A percentile compares a stretch with the other conserved stretches of the same genome.
Evolutionary conservation across 2,888 invertebrate species (phyloP).

Genomic region (Arctia plantaginis): DNA sequence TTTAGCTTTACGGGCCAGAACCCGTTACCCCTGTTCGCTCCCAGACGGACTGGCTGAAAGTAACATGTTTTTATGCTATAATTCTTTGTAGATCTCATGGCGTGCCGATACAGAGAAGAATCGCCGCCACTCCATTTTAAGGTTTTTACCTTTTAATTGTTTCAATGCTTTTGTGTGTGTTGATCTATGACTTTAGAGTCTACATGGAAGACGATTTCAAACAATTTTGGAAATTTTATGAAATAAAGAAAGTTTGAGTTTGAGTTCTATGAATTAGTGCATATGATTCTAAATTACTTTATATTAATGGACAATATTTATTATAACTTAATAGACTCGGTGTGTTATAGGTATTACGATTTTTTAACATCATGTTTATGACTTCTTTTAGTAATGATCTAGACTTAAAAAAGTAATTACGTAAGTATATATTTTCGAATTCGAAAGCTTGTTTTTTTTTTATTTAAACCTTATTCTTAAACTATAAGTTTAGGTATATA

Average conservation of each 20-base stretch:
- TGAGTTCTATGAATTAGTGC: slow-evolving; percentile 13
- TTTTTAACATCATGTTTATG: not conserved
- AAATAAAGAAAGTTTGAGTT: too few species aligned
- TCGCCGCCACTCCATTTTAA: slow-evolving; percentile 8
- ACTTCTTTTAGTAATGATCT: too few species aligned
- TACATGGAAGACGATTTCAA: too few species aligned
- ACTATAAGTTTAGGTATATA: not conserved
- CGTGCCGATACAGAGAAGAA: slow-evolving; percentile 15
- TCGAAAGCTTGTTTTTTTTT: not conserved
- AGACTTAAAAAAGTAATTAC: too few species aligned
- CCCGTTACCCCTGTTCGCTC: slow-evolving; percentile 31
- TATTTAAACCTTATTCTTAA: not conserved
- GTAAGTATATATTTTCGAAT: not conserved
- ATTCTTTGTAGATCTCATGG: slow-evolving; percentile 11
- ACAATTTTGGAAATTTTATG: too few species aligned
- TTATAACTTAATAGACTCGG: not conserved
- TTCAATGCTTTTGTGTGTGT: too few species aligned
- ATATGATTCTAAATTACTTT: not conserved
- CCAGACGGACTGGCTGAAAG: slow-evolving; percentile 31
- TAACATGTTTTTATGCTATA: slow-evolving; percentile 36
- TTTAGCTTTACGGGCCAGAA: slow-evolving; percentile 6
- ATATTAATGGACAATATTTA: not conserved
- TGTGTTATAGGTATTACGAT: not conserved
- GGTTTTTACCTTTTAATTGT: slow-evolving; percentile 15
- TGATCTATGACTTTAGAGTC: too few species aligned